Evolutionary conservation across 2,113 vertebrate genomes (phyloP), one percentile per base, ranked within the genome.

Genomic region (Xiphorhynchus elegans): DNA sequence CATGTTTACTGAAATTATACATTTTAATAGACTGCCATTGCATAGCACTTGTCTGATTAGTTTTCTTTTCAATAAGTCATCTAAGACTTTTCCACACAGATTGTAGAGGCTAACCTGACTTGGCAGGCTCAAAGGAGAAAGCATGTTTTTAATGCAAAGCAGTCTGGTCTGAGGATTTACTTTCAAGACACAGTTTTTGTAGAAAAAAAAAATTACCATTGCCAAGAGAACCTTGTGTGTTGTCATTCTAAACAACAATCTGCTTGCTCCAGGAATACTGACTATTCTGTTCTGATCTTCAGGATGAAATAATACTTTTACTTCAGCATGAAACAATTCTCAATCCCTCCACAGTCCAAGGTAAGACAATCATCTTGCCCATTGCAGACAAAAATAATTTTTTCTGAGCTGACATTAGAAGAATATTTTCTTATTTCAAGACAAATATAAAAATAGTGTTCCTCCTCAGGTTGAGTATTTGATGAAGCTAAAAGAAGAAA

Each of bases 161-260:
- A 84, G 24, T 59, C 72, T 62, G 77, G 28, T 62, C 63, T 69
- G 80, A 82, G 55, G 46, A 80, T 84, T 88, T 76, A 40, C 47
- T 88, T 83, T 79, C 49, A 83, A 40, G 74, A 66, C 35, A 39
- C 11, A 20, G 26, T 8, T 82, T 85, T 83, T 37, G 28, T 46
- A 85, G 66, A 12, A 63, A 70, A 63, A 69, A 73, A 35, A 40
- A 4, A 6, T 52, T 56, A n/a, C 13, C 26, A 50, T 35, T 40
- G 58, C 49, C 79, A 79, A 77, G 46, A 92, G 83, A 88, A 88
- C 39, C 25, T 73, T 62, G 16, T 35, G 29, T 29, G 62, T 62
- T 77, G 37, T 90, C 42, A 77, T 78, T 69, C 70, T 86, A 92
- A 93, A 86, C 77, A 90, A 74, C 79, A 90, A 59, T 39, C 31